Base-by-base conservation (phyloP, 2,113 vertebrate genomes). In the Paratilapia polleni region DNA sequence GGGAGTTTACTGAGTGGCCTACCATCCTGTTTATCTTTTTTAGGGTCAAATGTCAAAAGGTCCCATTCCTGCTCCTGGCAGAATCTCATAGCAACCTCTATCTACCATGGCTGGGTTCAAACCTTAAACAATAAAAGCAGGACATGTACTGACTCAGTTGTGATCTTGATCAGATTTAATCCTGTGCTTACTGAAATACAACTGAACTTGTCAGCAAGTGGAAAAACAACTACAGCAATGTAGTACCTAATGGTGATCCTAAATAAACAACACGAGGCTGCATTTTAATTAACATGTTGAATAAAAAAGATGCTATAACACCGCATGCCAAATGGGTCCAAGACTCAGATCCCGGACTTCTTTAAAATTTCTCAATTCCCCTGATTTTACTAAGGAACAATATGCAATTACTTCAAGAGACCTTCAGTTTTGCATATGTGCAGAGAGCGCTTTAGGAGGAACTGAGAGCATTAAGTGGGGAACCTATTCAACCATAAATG, bases 31-130 rank as follows among this genome's bases (percentile, higher is more conserved):
- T 93, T 91, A 92, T 93, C 91, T 88, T 20, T 43, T n/a, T 54
- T 80, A 61, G 85, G 92, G 89, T 92, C 88, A 90, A 62, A 88
- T 84, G 92, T 91, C 88, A 92, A 63, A 83, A 82, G 91, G 94
- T 93, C 91, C 93, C 92, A 96, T 95, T 96, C 94, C 89, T 86
- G 78, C 64, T 84, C 77, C 78, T 76, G 84, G 85, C 60, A 43
- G 54, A 84, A 82, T 83, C 81, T 84, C 80, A 88, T 70, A 89
- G 87, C 76, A 79, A 77, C 82, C 54, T 81, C 68, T 60, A 8
- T 85, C 88, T 43, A 19, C 57, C 41, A 64, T 59, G 31, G 61
- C 47, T 78, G 49, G 49, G 60, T 61, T 81, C 20, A 77, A 79
- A 54, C 34, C 10, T 22, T 6, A 68, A 8, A 3, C 62, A 14